These are phyloP conservation scores for Anabacerthia variegaticeps DNA, from an alignment of 2,797 vertebrate species.

Conservation along the genomic window DNA sequence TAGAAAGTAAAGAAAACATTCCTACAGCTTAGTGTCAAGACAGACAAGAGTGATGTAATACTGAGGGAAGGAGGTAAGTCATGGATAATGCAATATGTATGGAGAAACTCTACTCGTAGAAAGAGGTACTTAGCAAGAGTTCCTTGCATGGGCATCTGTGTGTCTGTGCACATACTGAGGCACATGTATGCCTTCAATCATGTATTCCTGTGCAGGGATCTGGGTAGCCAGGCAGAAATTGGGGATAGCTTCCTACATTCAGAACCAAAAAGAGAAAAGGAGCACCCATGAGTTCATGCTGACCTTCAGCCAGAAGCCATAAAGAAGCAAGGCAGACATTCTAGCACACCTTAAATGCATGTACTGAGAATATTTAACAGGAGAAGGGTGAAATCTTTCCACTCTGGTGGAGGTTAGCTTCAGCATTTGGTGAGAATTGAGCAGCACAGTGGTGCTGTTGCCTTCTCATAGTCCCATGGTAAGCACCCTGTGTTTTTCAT, in stretches of 20 bases:
- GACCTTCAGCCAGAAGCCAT: not conserved
- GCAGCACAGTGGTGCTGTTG: not conserved
- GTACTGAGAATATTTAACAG: not conserved
- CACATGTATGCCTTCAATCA: not conserved
- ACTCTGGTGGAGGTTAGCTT: not conserved
- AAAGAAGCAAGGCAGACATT: not conserved
- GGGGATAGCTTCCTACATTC: not conserved
- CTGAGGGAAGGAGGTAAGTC: not conserved
- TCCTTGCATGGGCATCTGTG: not conserved
- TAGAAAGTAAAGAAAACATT: not conserved
- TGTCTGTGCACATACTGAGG: not conserved
- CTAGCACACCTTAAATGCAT: not conserved
- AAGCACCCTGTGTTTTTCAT: not conserved
- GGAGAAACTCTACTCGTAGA: not conserved
- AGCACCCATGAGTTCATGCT: not conserved
- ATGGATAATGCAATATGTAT: not conserved
- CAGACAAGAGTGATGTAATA: not conserved
- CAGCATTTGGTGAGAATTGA: not conserved
- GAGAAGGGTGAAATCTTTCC: not conserved
- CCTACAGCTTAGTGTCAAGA: not conserved
- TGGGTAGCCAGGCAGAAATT: not conserved
- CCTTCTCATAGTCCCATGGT: not conserved
- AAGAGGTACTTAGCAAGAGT: not conserved
- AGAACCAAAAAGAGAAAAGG: not conserved
- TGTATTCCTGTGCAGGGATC: not conserved